These are phyloP conservation scores for Engystomops pustulosus DNA, from an alignment of 2,113 vertebrate genomes.

Conservation along the genomic window DNA sequence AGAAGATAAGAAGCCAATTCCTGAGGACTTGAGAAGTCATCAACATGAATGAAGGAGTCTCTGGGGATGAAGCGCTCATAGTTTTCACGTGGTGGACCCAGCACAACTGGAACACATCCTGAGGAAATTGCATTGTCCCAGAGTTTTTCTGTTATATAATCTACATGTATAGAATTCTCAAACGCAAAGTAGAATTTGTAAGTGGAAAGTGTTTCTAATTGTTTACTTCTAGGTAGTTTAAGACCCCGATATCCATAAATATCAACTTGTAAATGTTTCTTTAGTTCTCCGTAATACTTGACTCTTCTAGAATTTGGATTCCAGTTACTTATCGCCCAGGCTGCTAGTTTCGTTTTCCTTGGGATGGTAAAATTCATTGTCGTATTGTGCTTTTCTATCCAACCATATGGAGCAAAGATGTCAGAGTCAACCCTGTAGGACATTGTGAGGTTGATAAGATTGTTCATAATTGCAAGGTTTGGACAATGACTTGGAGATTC, in stretches of 20 bases:
- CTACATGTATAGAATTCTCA: conserved; percentile 76
- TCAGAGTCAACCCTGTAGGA: conserved; percentile 65
- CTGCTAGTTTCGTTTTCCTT: conserved; percentile 66
- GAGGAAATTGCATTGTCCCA: too few relatives aligned
- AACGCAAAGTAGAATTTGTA: conserved; percentile 74
- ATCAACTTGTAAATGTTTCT: conserved; percentile 64
- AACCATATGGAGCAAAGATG: conserved; percentile 65
- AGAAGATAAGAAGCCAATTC: too few relatives aligned
- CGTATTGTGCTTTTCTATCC: conserved; percentile 50
- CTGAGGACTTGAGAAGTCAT: too few relatives aligned
- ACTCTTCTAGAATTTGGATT: conserved; percentile 55
- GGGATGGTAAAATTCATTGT: conserved; percentile 44
- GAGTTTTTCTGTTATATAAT: conserved; percentile 82
- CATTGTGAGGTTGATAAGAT: conserved; percentile 64
- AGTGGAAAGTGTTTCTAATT: too few relatives aligned
- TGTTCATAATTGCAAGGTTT: not conserved
- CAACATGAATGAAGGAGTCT: too few relatives aligned
- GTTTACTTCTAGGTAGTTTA: conserved; percentile 3
- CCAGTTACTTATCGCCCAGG: conserved; percentile 80
- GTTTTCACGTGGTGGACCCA: too few relatives aligned
- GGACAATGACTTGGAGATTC: not conserved
- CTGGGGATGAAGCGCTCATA: too few relatives aligned
- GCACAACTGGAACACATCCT: too few relatives aligned
- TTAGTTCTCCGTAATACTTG: conserved; percentile 67
- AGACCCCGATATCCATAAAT: conserved; percentile 65